Base-by-base conservation (phyloP, 2,113 vertebrate species). In the Phalacrocorax brasilianus region DNA sequence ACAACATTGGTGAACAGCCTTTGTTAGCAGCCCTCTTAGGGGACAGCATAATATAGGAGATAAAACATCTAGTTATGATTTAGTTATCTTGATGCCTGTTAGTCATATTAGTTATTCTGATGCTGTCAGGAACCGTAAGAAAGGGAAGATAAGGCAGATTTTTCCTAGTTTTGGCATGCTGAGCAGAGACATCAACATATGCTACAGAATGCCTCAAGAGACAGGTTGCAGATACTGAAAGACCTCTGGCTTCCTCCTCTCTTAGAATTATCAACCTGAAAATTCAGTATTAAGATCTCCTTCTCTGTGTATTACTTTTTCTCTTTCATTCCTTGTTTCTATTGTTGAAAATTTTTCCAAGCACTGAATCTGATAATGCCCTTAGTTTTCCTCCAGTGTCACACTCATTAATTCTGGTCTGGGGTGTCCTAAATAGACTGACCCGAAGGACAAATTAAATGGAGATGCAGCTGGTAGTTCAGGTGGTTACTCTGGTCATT, bases 31-130 rank as follows among this genome's bases (percentile, higher is more conserved):
- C 12, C 58, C 35, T 97, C 72, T 88, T 81, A 45, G 83, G 71
- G 53, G 87, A 87, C 11, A 91, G 40, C 83, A 80, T 47, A 35
- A 88, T 73, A 61, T 33, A 92, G 61, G 58, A 97, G 33, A 85
- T 97, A 47, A 74, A 96, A 40, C 40, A 81, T 73, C 94, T 96
- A 11, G 87, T 97, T 85, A 49, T 71, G 16, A 56, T 95, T 88
- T 44, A 47, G 27, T 58, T 93, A 71, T 71, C 65, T 74, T 91
- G 65, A 71, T 81, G 61, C 49, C 24, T 87, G 21, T 75, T 89
- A 85, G 40, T 95, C 63, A 59, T 89, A 68, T n/a, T 72, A 26
- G 5, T 89, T 4, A 22, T 81, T 86, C 45, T 82, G 53, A 89
- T 72, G 32, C 33, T 87, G 58, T 84, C 70, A 87, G n/a, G 45